A percentile compares a stretch with the other conserved stretches of the same genome.
phyloP scores from a whole-genome alignment of 2,888 invertebrate genomes.

The Monoplex corrugatus region DNA sequence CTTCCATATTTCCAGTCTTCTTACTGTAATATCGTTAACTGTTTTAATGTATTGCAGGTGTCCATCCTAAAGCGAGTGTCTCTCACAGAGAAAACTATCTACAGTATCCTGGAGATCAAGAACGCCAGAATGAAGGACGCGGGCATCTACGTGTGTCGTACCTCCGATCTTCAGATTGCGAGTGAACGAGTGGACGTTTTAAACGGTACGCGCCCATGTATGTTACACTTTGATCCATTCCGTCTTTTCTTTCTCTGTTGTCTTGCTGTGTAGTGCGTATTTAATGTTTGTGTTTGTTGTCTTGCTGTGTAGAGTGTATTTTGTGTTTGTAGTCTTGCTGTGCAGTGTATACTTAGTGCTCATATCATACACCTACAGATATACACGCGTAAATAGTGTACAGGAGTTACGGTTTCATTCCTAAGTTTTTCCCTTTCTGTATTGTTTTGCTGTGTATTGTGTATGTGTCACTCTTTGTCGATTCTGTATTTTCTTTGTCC shows the following conservation, averaged over 20 bases:
- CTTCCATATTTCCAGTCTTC: too few relatives aligned
- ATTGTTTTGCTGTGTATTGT: too few relatives aligned
- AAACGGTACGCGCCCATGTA: constrained; percentile 68
- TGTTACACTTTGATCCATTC: constrained; percentile 52
- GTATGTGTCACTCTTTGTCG: too few relatives aligned
- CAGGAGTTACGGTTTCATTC: too few relatives aligned
- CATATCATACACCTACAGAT: too few relatives aligned
- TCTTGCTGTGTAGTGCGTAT: background rate
- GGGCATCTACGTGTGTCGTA: constrained; percentile 71
- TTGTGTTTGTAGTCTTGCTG: background rate
- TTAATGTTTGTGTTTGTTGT: background rate
- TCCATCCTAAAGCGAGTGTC: constrained; percentile 65
- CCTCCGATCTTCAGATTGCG: constrained; percentile 64
- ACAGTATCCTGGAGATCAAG: constrained; percentile 65
- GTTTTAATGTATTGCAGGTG: constrained; percentile 39
- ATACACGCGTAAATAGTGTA: too few relatives aligned
- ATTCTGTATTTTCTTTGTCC: too few relatives aligned
- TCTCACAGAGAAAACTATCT: constrained; percentile 64
- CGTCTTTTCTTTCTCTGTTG: background rate
- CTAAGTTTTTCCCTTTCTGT: too few relatives aligned
- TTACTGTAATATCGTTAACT: too few relatives aligned
- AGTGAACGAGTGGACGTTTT: constrained; percentile 68
- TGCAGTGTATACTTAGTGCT: too few relatives aligned
- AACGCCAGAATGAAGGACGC: constrained; percentile 65
- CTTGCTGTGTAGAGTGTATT: background rate